These are phyloP conservation scores for Enteromius viviparus DNA, from an alignment of 2,797 vertebrate genomes.

Conservation along the genomic window DNA sequence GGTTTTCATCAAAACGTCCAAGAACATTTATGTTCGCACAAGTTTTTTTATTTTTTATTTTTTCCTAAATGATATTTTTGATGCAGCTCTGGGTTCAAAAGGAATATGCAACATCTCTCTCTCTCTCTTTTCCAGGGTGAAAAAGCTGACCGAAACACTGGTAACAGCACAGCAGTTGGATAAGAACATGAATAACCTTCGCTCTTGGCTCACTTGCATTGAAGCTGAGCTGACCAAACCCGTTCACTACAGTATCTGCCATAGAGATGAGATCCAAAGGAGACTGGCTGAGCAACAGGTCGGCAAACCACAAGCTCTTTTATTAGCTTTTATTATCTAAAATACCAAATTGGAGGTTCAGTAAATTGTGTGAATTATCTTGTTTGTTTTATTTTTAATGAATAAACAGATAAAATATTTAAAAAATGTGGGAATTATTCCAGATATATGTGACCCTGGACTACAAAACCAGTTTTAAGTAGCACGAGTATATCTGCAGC, in stretches of 20 bases:
- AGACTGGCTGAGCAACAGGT: slow-evolving; percentile 95
- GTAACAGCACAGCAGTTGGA: slow-evolving; percentile 89
- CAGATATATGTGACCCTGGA: background rate
- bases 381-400: background rate
- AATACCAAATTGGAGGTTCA: background rate
- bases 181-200: slow-evolving; percentile 94
- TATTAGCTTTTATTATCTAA: background rate
- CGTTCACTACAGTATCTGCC: slow-evolving; percentile 88
- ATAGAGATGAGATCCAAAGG: slow-evolving; percentile 92
- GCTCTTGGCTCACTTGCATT: slow-evolving; percentile 88
- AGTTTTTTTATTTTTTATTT: background rate
- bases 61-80: background rate
- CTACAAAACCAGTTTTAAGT: background rate
- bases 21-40: background rate
- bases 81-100: background rate
- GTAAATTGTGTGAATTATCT: background rate
- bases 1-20: background rate
- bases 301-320: slow-evolving; percentile 32
- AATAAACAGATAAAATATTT: background rate
- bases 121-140: slow-evolving; percentile 79
- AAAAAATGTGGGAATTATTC: background rate
- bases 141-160: slow-evolving; percentile 93
- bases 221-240: slow-evolving; percentile 90
- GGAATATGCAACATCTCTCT: slow-evolving; percentile 3
- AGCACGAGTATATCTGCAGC: background rate